Percentiles rank a stretch among this genome's conserved stretches.
phyloP scores from a whole-genome alignment of 2,888 invertebrate species.

The Melanophora roralis region DNA sequence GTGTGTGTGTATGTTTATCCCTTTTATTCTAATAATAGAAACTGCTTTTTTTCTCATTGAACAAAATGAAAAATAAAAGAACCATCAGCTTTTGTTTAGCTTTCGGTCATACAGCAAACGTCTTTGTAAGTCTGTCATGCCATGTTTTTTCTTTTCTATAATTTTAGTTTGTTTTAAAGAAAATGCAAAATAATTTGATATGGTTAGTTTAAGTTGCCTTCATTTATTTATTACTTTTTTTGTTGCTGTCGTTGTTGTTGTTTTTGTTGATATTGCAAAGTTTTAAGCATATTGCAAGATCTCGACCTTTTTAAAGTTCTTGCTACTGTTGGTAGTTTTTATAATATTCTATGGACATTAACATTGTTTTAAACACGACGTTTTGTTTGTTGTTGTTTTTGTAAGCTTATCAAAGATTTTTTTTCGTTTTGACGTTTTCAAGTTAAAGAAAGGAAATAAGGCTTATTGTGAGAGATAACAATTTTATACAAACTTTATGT shows the following conservation, averaged over 20 bases:
- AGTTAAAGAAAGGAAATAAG: slow-evolving; percentile 33
- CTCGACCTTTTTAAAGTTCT: slow-evolving; percentile 34
- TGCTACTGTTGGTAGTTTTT: slow-evolving; percentile 4
- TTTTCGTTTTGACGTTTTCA: too few relatives aligned
- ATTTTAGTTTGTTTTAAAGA: slow-evolving; percentile 1
- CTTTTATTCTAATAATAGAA: neutral
- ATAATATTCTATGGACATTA: slow-evolving; percentile 17
- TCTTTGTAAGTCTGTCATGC: slow-evolving; percentile 48
- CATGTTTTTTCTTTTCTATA: slow-evolving; percentile 12
- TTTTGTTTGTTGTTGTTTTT: neutral
- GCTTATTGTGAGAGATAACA: slow-evolving; percentile 23
- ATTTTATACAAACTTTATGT: slow-evolving; percentile 30
- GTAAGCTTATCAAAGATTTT: slow-evolving; percentile 1
- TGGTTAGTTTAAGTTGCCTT: slow-evolving; percentile 41
- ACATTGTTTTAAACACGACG: slow-evolving; percentile 29
- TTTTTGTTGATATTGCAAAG: neutral
- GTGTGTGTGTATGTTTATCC: neutral
- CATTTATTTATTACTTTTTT: neutral
- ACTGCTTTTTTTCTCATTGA: neutral
- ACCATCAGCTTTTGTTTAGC: slow-evolving; percentile 18
- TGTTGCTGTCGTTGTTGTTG: slow-evolving; percentile 17
- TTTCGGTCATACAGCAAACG: slow-evolving; percentile 35
- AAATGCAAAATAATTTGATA: slow-evolving; percentile 54
- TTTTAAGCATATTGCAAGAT: slow-evolving; percentile 43
- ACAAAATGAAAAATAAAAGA: too few relatives aligned